phyloP scores from a whole-genome alignment of 2,797 vertebrate species.

The Hemitrygon akajei region DNA sequence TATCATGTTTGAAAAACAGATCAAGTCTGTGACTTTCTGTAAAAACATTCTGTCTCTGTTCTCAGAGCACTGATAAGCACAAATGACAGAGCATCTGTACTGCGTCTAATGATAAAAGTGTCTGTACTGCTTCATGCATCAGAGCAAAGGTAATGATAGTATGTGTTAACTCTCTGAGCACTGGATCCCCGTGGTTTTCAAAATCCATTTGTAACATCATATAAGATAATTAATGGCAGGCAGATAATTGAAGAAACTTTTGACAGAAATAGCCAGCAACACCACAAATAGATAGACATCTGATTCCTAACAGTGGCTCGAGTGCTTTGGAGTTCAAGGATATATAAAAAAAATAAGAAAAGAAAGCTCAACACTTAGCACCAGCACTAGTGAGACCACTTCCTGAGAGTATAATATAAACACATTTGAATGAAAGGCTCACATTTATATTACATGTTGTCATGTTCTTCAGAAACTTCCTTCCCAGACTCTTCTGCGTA shows the following conservation, averaged over 20 bases:
- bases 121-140: constrained; percentile 36
- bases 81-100: constrained; percentile 37
- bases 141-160: constrained; percentile 27
- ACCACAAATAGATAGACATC: neutral
- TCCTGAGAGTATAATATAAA: no score
- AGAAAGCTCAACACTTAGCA: neutral
- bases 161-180: constrained; percentile 11
- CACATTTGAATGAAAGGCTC: neutral
- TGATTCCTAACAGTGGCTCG: neutral
- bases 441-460: neutral
- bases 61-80: constrained; percentile 33
- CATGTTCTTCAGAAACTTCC: neutral
- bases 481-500: neutral
- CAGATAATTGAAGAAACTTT: neutral
- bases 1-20: constrained; percentile 37
- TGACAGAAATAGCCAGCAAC: neutral
- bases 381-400: neutral
- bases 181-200: neutral
- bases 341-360: neutral
- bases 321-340: neutral
- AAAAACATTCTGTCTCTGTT: constrained; percentile 38
- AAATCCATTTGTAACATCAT: neutral
- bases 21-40: constrained; percentile 38
- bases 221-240: neutral
- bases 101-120: constrained; percentile 38